phyloP scores from a whole-genome alignment of 2,797 vertebrate genomes.

The Falco rusticolus region DNA sequence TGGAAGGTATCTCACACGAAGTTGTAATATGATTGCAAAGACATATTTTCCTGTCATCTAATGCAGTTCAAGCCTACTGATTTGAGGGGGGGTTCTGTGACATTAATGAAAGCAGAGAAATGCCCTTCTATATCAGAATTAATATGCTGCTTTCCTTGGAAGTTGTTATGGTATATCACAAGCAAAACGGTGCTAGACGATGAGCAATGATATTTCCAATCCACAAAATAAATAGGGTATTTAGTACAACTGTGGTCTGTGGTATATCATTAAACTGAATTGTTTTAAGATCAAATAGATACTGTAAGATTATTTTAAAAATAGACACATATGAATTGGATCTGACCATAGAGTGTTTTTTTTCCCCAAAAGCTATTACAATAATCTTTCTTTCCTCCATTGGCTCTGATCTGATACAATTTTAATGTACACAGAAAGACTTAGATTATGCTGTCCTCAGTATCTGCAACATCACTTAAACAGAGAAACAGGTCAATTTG shows the following conservation, averaged over 20 bases:
- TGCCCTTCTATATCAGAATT: background rate
- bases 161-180: background rate
- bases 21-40: background rate
- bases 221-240: background rate
- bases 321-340: background rate
- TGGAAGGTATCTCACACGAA: background rate
- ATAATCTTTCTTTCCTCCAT: background rate
- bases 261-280: background rate
- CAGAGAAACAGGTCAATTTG: background rate
- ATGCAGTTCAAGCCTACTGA: background rate
- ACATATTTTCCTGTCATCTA: background rate
- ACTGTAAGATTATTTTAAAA: background rate
- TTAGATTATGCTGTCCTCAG: background rate
- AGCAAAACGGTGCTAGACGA: background rate
- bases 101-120: background rate
- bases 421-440: background rate
- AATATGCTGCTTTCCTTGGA: background rate
- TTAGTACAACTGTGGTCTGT: background rate
- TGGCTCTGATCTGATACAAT: background rate
- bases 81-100: background rate
- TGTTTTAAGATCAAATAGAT: background rate
- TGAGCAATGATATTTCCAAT: background rate
- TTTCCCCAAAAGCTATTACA: background rate
- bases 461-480: background rate
- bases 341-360: background rate